Base-by-base conservation (phyloP, 2,888 invertebrate species). In the Sceliomorpha sp. region DNA sequence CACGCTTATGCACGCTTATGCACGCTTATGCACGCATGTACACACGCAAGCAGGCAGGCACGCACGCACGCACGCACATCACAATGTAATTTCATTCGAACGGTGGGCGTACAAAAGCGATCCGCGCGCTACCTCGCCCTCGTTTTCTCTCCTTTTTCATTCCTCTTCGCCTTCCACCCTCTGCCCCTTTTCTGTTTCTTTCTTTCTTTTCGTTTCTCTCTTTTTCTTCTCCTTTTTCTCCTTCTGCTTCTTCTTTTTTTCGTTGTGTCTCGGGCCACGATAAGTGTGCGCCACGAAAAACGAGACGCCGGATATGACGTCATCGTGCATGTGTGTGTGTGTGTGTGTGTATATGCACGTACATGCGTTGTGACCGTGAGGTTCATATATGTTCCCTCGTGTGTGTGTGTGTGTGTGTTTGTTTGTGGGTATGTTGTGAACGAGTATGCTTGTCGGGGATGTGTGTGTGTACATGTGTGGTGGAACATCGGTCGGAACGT, bases 251-350 rank as follows among this genome's bases (percentile, higher is more conserved):
- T 26, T 39, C 34, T 62, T 50, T 44, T 58, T 64, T 32, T 62
- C 62, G 47, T 39, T 29, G 45, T 29, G 44, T 51, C 47, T 64
- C 59, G 24, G 34, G 13, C 70, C 58, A 67, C 69, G 69, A 82
- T 81, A 80, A 81, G 75, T 83, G 74, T 68, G 58, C 72, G 70
- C 64, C 68, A 74, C 74, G 73, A 74, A 84, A 84, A 84, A 82
- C 75, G 77, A 78, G 79, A 84, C 82, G 79, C 83, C 82, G 83
- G 83, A 84, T 84, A 70, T 84, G 81, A 83, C 82, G 81, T 84
- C 82, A 84, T 67, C 66, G 62, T 27, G 37, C 44, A 36, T 32
- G 51, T 59, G 64, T 32, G 9, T 8, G 29, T 9, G 8, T 29
- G 20, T 20, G 20, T 20, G 5, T 20, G 5, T 5, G 5, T 5